These are phyloP conservation scores for Cephus pulcher DNA, from an alignment of 2,888 invertebrate genomes.

Conservation along the genomic window DNA sequence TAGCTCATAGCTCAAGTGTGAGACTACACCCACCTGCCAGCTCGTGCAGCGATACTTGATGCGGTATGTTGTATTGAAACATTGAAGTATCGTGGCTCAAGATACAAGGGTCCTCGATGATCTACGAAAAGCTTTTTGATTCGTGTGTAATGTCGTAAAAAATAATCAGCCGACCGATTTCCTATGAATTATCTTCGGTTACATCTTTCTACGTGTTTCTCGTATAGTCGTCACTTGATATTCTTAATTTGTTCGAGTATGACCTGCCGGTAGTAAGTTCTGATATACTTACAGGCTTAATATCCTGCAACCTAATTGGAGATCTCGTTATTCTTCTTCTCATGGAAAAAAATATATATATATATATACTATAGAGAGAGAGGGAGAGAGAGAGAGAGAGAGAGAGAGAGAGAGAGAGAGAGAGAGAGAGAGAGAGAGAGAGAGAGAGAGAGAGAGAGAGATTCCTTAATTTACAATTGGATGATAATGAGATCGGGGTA, in stretches of 20 bases:
- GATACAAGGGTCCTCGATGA: conserved; percentile 42
- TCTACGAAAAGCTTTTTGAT: conserved; percentile 39
- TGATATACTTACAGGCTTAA: not conserved
- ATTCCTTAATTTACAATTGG: conserved; percentile 44
- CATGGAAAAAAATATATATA: conserved; percentile 24
- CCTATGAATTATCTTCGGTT: not conserved
- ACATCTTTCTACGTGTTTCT: not conserved
- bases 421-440: too few relatives aligned
- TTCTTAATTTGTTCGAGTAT: not conserved
- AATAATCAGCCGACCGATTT: not conserved
- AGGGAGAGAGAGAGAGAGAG: too few relatives aligned
- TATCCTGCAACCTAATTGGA: conserved; percentile 40
- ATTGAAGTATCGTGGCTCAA: conserved; percentile 35
- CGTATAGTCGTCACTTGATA: not conserved
- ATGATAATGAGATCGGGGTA: conserved; percentile 44
- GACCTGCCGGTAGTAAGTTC: conserved; percentile 13
- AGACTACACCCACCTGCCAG: conserved; percentile 41
- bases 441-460: not conserved
- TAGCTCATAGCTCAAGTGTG: conserved; percentile 69
- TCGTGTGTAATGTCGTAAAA: conserved; percentile 12
- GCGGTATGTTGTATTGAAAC: conserved; percentile 37
- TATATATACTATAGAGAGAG: too few relatives aligned
- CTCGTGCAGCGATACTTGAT: conserved; percentile 38
- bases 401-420: not conserved
- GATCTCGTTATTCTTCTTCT: conserved; percentile 46